These are phyloP conservation scores for Pseudococcus viburni DNA, from an alignment of 2,888 invertebrate genomes.

Conservation along the genomic window DNA sequence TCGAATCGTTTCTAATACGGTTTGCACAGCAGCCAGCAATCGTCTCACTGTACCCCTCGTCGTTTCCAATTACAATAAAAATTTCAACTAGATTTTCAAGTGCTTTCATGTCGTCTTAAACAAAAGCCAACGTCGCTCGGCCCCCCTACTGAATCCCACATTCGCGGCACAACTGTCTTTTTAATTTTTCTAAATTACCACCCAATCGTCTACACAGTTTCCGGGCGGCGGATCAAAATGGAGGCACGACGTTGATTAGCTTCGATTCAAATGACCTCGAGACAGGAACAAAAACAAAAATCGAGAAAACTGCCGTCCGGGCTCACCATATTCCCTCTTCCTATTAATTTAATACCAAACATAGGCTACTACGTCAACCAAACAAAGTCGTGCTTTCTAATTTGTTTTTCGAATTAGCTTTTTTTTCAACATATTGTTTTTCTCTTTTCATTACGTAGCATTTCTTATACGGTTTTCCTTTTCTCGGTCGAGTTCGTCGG, in stretches of 20 bases:
- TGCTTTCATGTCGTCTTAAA: slow-evolving; percentile 11
- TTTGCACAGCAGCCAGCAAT: neutral
- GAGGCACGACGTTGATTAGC: neutral
- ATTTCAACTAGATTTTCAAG: slow-evolving; percentile 28
- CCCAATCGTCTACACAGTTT: neutral
- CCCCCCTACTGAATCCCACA: slow-evolving; percentile 9
- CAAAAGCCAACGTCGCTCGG: slow-evolving; percentile 18
- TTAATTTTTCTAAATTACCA: slow-evolving; percentile 36
- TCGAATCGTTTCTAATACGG: slow-evolving; percentile 7
- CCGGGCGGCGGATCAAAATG: slow-evolving; percentile 8
- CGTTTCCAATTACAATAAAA: slow-evolving; percentile 39
- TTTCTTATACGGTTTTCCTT: slow-evolving; percentile 4
- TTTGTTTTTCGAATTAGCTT: slow-evolving; percentile 37
- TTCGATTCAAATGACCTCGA: slow-evolving; percentile 12
- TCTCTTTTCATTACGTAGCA: slow-evolving; percentile 9
- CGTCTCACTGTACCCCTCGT: neutral
- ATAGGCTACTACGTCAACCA: neutral
- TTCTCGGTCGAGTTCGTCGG: neutral
- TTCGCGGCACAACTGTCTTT: slow-evolving; percentile 5
- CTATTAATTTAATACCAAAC: neutral
- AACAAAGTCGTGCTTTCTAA: slow-evolving; percentile 8
- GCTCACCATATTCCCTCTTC: neutral
- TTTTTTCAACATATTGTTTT: neutral
- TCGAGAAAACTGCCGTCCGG: neutral
- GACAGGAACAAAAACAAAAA: neutral